Percentiles rank a stretch among this genome's conserved stretches.
Evolutionary conservation across 1,140 invertebrate species (phyloP).

Genomic region (Nasonia longicornis): DNA sequence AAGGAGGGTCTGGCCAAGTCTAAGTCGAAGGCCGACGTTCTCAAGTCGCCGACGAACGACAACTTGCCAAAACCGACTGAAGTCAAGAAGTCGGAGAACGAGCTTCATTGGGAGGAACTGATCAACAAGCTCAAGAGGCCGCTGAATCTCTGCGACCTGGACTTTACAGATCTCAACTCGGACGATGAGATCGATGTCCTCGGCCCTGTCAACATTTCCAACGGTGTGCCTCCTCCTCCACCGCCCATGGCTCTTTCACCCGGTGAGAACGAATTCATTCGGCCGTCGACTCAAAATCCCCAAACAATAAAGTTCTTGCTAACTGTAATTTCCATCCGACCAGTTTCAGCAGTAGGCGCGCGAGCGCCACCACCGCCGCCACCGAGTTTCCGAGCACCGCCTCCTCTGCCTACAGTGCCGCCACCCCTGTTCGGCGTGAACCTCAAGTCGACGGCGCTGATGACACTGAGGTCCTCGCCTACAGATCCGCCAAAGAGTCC

Average conservation of each 20-base stretch:
- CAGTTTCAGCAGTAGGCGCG: constrained; percentile 15
- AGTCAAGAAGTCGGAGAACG: constrained; percentile 90
- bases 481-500: constrained; percentile 50
- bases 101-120: constrained; percentile 94
- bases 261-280: not conserved
- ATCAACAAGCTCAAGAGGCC: constrained; percentile 84
- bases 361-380: constrained; percentile 65
- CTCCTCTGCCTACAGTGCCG: constrained; percentile 67
- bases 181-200: constrained; percentile 81
- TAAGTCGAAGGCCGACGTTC: constrained; percentile 79
- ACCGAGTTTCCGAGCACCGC: constrained; percentile 56
- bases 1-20: constrained; percentile 91
- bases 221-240: constrained; percentile 79
- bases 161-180: constrained; percentile 92
- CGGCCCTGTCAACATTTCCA: constrained; percentile 72
- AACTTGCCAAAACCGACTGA: constrained; percentile 75
- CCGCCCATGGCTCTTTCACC: constrained; percentile 70
- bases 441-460: constrained; percentile 56
- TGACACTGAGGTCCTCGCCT: constrained; percentile 43
- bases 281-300: not conserved
- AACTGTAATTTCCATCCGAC: not conserved
- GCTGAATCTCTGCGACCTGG: constrained; percentile 92
- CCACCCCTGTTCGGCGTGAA: constrained; percentile 65
- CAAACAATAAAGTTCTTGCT: not conserved
- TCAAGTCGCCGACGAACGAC: constrained; percentile 76